phyloP scores from a whole-genome alignment of 35 echinoderm and acorn worm species.

The Hemicentrotus pulcherrimus region DNA sequence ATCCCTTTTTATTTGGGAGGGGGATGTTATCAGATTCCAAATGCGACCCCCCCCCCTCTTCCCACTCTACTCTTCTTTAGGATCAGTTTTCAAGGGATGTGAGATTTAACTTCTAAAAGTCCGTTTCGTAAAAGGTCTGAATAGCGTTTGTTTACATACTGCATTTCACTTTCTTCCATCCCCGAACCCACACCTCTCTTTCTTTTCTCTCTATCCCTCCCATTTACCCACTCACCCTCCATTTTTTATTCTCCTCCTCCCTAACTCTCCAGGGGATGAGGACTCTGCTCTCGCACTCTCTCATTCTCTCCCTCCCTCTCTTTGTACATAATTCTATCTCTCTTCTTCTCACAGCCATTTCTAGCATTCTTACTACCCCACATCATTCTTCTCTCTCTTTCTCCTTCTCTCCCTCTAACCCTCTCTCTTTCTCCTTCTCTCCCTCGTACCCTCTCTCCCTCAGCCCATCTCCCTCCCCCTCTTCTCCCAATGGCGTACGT shows the following conservation, averaged over 20 bases:
- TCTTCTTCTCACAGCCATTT: no score
- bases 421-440: not conserved
- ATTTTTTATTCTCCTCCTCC: no score
- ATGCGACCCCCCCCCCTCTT: no score
- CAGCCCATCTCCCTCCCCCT: not conserved
- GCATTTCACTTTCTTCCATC: not conserved
- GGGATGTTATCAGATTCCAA: not conserved
- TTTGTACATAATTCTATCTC: no score
- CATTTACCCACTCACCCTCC: not conserved
- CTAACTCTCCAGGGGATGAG: no score
- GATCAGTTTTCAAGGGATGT: no score
- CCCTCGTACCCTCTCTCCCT: not conserved
- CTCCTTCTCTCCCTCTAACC: not conserved
- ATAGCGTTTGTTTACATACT: not conserved
- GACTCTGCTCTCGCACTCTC: no score
- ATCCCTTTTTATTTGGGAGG: not conserved
- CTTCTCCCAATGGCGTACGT: not conserved
- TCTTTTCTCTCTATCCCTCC: not conserved
- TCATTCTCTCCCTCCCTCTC: not conserved
- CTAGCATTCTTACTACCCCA: no score
- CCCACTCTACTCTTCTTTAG: no score
- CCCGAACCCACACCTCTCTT: not conserved
- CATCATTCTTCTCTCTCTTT: not conserved
- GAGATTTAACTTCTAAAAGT: no score
- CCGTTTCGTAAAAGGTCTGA: not conserved